A percentile compares a stretch with the other conserved stretches of the same genome.
These are phyloP conservation scores for Macrobrachium nipponense DNA, from an alignment of 1,140 invertebrate species.

Conservation along the genomic window DNA sequence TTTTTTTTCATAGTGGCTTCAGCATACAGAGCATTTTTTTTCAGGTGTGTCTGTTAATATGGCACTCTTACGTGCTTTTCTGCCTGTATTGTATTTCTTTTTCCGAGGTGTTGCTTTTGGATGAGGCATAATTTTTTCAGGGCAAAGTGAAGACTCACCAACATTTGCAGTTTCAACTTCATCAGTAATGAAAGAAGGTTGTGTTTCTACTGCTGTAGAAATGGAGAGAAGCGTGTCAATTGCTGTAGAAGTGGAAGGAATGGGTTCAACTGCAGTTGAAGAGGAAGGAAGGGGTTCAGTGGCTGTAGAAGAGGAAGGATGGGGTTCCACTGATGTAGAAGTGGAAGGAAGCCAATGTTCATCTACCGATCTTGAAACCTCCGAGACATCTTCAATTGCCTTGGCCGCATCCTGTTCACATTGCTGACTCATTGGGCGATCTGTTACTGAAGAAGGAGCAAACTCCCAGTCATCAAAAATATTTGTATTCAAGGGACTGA, in stretches of 20 bases:
- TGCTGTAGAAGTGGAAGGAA: too few species aligned
- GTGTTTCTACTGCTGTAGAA: too few species aligned
- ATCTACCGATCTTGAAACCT: neutral
- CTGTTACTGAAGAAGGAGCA: neutral
- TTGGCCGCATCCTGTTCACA: neutral
- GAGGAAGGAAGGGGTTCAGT: neutral
- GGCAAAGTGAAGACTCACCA: neutral
- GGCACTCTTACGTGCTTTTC: too few species aligned
- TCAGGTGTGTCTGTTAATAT: slow-evolving; percentile 15
- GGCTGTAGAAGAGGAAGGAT: neutral
- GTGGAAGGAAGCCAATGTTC: slow-evolving; percentile 3
- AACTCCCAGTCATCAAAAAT: slow-evolving; percentile 9
- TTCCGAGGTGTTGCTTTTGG: slow-evolving; percentile 4
- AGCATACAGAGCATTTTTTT: neutral
- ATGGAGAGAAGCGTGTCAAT: too few species aligned
- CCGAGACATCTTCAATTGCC: neutral
- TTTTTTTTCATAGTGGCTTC: slow-evolving; percentile 3
- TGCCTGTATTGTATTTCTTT: neutral
- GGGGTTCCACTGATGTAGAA: neutral
- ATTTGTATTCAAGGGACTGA: slow-evolving; percentile 1
- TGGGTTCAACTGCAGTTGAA: too few species aligned
- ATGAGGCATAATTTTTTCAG: slow-evolving; percentile 16
- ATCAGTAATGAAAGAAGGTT: too few species aligned
- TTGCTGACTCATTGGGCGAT: slow-evolving; percentile 11
- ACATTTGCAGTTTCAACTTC: too few species aligned